These are phyloP conservation scores for Lithophane leautieri DNA, from an alignment of 2,888 invertebrate species.

Conservation along the genomic window DNA sequence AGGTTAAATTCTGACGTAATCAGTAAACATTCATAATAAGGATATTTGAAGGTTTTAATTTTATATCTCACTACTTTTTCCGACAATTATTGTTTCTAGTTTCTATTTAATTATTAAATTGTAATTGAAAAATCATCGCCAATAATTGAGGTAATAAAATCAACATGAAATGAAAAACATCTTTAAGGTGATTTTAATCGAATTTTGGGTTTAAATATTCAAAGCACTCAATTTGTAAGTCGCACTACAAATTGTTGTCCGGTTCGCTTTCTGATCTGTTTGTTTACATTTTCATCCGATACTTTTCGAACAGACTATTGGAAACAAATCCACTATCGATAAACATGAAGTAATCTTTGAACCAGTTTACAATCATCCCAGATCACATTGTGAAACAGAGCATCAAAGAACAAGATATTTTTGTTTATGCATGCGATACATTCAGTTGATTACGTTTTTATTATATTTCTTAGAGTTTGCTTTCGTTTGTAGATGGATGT, in stretches of 20 bases:
- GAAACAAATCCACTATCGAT: background rate
- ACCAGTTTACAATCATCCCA: constrained; percentile 12
- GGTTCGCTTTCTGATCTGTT: background rate
- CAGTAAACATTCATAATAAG: background rate
- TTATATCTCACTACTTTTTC: background rate
- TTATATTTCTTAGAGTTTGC: constrained; percentile 86
- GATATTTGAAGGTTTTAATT: background rate
- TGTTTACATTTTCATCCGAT: background rate
- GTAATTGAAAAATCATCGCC: background rate
- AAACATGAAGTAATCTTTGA: background rate
- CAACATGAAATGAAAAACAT: background rate
- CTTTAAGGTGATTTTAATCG: background rate
- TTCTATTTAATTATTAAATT: background rate
- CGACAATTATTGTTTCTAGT: background rate
- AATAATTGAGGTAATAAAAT: background rate
- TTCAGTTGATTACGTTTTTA: constrained; percentile 74
- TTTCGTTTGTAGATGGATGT: constrained; percentile 91
- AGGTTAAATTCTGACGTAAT: background rate
- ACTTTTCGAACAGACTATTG: background rate
- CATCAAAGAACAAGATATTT: constrained; percentile 25
- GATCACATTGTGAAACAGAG: constrained; percentile 31
- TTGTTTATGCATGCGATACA: constrained; percentile 64
- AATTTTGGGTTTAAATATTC: background rate
- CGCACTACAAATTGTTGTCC: background rate
- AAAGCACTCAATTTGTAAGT: background rate